Evolutionary conservation across 2,113 vertebrate genomes (phyloP).

Genomic region (Hypocryptadius cinnamomeus): DNA sequence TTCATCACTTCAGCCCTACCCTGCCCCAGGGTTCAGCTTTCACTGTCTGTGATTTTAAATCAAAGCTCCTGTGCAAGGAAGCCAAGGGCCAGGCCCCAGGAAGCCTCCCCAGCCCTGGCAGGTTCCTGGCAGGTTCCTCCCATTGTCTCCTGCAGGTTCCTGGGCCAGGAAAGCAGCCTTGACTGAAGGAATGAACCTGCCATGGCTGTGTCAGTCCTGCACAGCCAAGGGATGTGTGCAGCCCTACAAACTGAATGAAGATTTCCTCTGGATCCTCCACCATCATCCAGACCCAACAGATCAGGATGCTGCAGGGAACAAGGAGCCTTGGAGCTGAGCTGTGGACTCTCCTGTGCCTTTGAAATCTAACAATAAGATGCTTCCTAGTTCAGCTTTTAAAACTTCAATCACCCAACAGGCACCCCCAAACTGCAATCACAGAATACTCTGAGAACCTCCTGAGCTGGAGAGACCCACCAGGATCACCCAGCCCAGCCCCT

Average conservation of each 20-base stretch:
- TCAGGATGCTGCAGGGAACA: background rate
- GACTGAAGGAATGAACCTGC: background rate
- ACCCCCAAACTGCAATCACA: background rate
- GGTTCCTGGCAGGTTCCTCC: background rate
- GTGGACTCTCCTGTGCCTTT: background rate
- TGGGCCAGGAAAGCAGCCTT: background rate
- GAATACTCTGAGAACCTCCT: background rate
- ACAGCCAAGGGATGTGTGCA: background rate
- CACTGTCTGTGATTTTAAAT: background rate
- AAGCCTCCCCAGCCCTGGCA: too few species aligned
- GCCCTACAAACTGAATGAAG: background rate
- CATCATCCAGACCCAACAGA: background rate
- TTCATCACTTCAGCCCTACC: background rate
- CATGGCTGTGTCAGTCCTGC: background rate
- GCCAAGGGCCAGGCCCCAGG: background rate
- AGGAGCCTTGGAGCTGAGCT: background rate
- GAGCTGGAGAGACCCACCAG: background rate
- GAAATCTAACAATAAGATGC: background rate
- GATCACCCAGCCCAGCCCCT: fast-evolving
- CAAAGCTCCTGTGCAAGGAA: background rate
- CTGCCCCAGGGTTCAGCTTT: background rate
- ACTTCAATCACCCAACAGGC: background rate
- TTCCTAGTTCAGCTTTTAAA: background rate
- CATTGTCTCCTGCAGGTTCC: background rate
- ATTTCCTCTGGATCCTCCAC: background rate